These are phyloP conservation scores for Zaprionus nigranus DNA, from an alignment of 1,140 invertebrate species.

Conservation along the genomic window DNA sequence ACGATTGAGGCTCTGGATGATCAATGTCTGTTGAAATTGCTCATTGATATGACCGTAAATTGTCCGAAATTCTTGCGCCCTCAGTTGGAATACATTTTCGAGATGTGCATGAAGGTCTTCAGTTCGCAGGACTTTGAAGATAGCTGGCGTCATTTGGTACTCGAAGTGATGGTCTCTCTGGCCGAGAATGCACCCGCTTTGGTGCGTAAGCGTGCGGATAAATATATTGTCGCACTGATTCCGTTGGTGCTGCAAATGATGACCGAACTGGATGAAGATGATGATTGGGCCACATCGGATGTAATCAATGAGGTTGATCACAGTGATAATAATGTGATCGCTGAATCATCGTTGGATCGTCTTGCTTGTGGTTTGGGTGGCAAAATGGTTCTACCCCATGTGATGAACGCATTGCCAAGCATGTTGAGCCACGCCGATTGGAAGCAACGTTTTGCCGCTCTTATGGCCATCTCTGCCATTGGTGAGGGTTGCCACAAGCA, in stretches of 20 bases:
- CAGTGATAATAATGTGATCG: constrained; percentile 95
- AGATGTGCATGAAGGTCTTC: constrained; percentile 95
- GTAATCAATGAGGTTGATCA: constrained; percentile 94
- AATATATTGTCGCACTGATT: constrained; percentile 92
- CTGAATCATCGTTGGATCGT: constrained; percentile 98
- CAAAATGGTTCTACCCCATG: constrained; percentile 96
- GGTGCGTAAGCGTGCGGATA: constrained; percentile 94
- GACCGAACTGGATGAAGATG: constrained; percentile 93
- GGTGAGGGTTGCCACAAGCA: constrained; percentile 99
- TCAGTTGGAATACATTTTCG: constrained; percentile 94
- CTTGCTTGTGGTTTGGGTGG: constrained; percentile 98
- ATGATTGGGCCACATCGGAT: constrained; percentile 91
- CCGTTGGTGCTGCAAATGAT: constrained; percentile 96
- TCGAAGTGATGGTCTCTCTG: constrained; percentile 97
- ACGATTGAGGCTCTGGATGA: constrained; percentile 94
- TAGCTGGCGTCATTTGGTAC: constrained; percentile 94
- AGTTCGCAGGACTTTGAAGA: constrained; percentile 91
- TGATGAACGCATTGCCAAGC: constrained; percentile 92
- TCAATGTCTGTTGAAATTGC: constrained; percentile 94
- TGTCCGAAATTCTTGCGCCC: constrained; percentile 96
- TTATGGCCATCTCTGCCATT: constrained; percentile 99
- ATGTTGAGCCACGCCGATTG: constrained; percentile 95
- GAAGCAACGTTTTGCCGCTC: constrained; percentile 95
- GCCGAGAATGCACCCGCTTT: constrained; percentile 97
- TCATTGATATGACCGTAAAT: constrained; percentile 97